Base-by-base conservation (phyloP, 2,888 invertebrate genomes). In the Nycteola revayana region DNA sequence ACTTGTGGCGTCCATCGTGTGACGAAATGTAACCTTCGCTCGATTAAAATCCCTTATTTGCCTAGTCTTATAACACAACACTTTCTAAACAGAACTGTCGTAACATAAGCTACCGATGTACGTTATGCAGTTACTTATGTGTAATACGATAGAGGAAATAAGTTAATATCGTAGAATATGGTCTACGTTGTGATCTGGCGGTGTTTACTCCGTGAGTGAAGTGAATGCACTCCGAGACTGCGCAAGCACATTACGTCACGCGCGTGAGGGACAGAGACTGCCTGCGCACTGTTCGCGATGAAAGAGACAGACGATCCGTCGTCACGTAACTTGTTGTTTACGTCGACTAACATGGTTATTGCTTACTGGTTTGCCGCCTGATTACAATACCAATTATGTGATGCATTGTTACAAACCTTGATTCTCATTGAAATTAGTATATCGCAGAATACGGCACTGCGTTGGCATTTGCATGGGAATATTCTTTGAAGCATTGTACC, bases 1-100 rank as follows among this genome's bases (percentile, higher is more conserved):
- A 87, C 87, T 83, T 56, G 87, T 87, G 67, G 87, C 87, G 78
- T 87, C 87, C 87, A 87, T 86, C 63, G 67, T 64, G 49, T 83
- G 75, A 69, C 67, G 75, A 81, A 82, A 81, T 67, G 47, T 64
- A 80, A 81, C 82, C 84, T 84, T 84, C 77, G 67, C 43, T 42
- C 31, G 63, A 68, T 51, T 76, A 75, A 60, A 67, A 71, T 64
- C 48, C 55, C 34, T 56, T 50, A 41, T 36, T 55, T 25, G 46
- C 58, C 54, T 58, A 42, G 36, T 32, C 49, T 35, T 32, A 24
- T 32, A 28, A 45, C 58, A 52, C 51, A 35, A 47, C 63, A 60
- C 59, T 49, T 25, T 7, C 6, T 25, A 42, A 47, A 27, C 34
- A 14, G 30, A 28, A 33, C 21, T 26, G 37, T 42, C 4, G 31